These are phyloP conservation scores for Progne subis DNA, from an alignment of 2,113 vertebrate genomes.

Conservation along the genomic window DNA sequence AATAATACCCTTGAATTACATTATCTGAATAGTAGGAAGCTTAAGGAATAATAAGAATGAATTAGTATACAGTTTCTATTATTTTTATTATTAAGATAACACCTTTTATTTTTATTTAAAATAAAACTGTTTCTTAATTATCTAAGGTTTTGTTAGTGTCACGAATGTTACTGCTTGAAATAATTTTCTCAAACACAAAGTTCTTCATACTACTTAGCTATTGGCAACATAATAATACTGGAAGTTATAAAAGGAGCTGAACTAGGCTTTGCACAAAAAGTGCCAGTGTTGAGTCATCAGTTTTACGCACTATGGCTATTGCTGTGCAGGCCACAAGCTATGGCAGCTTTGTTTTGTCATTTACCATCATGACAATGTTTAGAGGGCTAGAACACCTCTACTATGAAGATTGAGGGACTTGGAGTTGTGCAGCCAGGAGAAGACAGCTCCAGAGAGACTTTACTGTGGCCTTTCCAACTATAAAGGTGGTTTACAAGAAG, in stretches of 20 bases:
- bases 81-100: neutral
- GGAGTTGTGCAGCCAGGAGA: neutral
- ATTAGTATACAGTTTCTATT: neutral
- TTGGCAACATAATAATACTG: neutral
- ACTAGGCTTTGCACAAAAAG: neutral
- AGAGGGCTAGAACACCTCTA: neutral
- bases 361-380: neutral
- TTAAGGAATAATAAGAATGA: neutral
- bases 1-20: neutral
- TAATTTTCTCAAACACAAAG: neutral
- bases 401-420: neutral
- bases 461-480: neutral
- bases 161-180: neutral
- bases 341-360: neutral
- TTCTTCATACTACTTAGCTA: neutral
- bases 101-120: neutral
- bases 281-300: neutral
- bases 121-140: neutral
- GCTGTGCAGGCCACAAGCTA: neutral
- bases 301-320: neutral
- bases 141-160: neutral
- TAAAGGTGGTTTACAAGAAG: neutral
- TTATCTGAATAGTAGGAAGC: neutral
- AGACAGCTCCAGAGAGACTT: neutral
- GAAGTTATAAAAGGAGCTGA: neutral